Evolutionary conservation across 2,888 invertebrate genomes (phyloP), one percentile per base, ranked within the genome.

Genomic region (Drosophila neonasuta): DNA sequence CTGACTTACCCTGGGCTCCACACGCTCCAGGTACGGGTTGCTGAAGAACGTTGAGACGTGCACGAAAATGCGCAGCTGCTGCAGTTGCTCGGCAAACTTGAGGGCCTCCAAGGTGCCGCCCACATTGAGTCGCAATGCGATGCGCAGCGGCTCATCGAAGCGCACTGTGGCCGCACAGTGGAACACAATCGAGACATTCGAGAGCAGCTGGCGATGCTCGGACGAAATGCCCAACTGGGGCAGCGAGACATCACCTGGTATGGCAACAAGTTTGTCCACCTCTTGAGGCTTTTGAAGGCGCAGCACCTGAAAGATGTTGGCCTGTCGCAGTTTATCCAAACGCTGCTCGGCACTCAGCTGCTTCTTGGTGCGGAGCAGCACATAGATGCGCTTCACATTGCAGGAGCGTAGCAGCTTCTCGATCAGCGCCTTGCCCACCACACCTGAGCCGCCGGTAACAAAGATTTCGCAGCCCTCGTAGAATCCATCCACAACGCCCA

Each of bases 1-100:
- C 9, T 8, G 3, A 44, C 39, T 13, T 36, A 97, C 91, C 52
- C 93, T 91, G 89, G 97, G 96, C 39, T 95, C 94, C 0, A 97
- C 94, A 0, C 92, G 92, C 6, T 93, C 91, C 54, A 94, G 92
- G 80, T 97, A 95, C 0, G 95, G 95, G 90, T 98, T 96, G 8
- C 96, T 94, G 89, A 96, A 98, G 0, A 96, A 95, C 0, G 97
- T 97, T 0, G 97, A 97, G 0, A 97, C 94, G 88, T 98, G 96
- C 8, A 97, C 91, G 9, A 96, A 91, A 0, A 93, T 92, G 93
- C 94, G 89, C 1, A 88, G 76, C 2, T 88, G 64, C 10, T 91
- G 92, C 68, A 94, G 91, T 13, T 92, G 91, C 42, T 92, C 91
- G 0, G 93, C 94, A 1, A 95, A 90, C 15, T 93, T 91, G 1